Conservation (phyloP, 2,113 vertebrate genomes). For the Rynchops niger region DNA sequence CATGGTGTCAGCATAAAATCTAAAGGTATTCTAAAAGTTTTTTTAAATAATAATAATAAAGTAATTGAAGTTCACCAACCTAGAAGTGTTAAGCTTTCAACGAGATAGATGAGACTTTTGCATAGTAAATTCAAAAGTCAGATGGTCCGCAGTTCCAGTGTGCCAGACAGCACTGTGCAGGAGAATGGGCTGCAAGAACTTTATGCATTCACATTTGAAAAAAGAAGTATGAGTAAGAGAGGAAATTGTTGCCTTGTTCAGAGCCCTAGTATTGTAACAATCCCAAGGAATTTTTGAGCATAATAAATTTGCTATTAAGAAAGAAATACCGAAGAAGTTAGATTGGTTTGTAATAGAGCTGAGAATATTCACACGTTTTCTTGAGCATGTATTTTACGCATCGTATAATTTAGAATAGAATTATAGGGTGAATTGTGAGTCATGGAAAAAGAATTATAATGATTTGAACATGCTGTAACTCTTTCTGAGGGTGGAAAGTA, state of each 20-base stretch:
- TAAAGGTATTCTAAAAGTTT: background rate
- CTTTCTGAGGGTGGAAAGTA: background rate
- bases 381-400: slow-evolving; percentile 38
- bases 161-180: background rate
- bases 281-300: background rate
- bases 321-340: background rate
- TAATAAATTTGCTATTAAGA: background rate
- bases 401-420: slow-evolving; percentile 47
- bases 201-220: background rate
- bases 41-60: background rate
- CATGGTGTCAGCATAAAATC: background rate
- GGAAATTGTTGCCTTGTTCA: slow-evolving; percentile 30
- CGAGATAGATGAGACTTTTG: background rate
- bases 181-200: background rate
- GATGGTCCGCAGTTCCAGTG: background rate
- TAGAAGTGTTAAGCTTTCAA: background rate
- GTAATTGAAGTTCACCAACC: background rate
- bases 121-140: background rate
- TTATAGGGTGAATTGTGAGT: slow-evolving; percentile 23
- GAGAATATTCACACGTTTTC: slow-evolving; percentile 38
- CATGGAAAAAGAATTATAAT: background rate
- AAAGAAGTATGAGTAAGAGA: background rate
- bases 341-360: slow-evolving; percentile 30
- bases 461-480: background rate
- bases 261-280: background rate